Evolutionary conservation across 2,113 vertebrate genomes (phyloP).

Genomic region (Cathartes aura): DNA sequence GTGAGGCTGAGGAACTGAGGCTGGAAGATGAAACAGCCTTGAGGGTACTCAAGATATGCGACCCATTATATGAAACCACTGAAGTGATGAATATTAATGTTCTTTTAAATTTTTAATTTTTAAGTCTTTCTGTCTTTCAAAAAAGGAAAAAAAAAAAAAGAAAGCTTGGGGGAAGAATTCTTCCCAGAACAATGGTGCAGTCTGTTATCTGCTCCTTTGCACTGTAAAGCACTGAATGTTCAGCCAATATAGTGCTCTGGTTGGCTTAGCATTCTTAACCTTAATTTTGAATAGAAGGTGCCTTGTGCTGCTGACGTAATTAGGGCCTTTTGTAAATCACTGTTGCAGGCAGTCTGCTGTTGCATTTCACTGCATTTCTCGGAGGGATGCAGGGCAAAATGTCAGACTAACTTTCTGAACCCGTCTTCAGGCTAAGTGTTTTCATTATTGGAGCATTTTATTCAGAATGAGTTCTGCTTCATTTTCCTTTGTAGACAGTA

Average conservation of each 20-base stretch:
- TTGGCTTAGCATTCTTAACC: conserved; percentile 49
- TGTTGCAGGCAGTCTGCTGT: conserved; percentile 52
- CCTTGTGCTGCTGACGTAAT: conserved; percentile 50
- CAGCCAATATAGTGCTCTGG: conserved; percentile 23
- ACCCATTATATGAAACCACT: conserved; percentile 29
- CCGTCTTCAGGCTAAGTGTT: not conserved
- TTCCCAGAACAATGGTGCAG: conserved; percentile 18
- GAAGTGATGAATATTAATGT: conserved; percentile 54
- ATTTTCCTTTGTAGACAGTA: not conserved
- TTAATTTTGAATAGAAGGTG: conserved; percentile 56
- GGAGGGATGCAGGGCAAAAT: conserved; percentile 7
- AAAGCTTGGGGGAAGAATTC: conserved; percentile 49
- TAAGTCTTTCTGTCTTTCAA: conserved; percentile 28
- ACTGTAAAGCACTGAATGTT: conserved; percentile 34
- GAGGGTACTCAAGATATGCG: not conserved
- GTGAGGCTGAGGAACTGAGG: not conserved
- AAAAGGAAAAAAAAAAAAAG: not conserved
- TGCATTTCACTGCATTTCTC: conserved; percentile 59
- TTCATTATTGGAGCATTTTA: not conserved
- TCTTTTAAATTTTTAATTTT: conserved; percentile 63
- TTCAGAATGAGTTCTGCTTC: not conserved
- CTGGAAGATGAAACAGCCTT: conserved; percentile 22
- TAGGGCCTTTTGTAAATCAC: conserved; percentile 44
- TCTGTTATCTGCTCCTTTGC: conserved; percentile 53
- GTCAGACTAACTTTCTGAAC: conserved; percentile 51